Evolutionary conservation across 2,113 vertebrate species (phyloP).

Genomic region (Cebus imitator): DNA sequence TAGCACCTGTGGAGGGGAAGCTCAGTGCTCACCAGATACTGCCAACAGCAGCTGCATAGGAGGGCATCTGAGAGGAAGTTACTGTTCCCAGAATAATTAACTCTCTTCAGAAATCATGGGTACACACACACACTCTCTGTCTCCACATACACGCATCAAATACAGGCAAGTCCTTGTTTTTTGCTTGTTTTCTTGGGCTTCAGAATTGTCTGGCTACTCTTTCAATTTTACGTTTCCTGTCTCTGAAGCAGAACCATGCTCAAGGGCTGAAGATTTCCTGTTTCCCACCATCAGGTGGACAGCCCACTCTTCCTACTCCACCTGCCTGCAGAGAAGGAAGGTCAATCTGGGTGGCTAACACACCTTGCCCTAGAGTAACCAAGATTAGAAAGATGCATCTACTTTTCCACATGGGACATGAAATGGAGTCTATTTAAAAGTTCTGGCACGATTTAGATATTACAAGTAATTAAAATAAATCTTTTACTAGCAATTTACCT

Average conservation of each 20-base stretch:
- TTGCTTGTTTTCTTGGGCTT: background rate
- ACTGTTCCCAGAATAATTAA: background rate
- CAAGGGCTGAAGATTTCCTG: background rate
- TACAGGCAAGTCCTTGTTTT: background rate
- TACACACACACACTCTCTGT: background rate
- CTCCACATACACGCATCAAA: background rate
- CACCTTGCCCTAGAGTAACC: background rate
- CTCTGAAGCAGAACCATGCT: background rate
- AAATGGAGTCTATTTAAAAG: constrained; percentile 39
- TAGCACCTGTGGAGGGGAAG: background rate
- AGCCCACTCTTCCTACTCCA: background rate
- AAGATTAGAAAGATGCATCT: background rate
- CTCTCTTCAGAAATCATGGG: background rate
- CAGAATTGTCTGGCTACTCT: background rate
- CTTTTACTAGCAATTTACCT: constrained; percentile 42
- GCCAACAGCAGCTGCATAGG: background rate
- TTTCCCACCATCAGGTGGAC: too few relatives aligned
- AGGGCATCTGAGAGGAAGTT: background rate
- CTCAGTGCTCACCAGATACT: background rate
- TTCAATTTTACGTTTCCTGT: background rate
- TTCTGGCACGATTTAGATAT: constrained; percentile 45
- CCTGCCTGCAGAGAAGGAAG: background rate
- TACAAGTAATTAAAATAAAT: constrained; percentile 65
- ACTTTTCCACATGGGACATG: background rate
- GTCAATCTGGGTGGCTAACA: background rate